A percentile compares a stretch with the other conserved stretches of the same genome.
Evolutionary conservation across 2,888 invertebrate genomes (phyloP).

Genomic region (Oscheius sp.): DNA sequence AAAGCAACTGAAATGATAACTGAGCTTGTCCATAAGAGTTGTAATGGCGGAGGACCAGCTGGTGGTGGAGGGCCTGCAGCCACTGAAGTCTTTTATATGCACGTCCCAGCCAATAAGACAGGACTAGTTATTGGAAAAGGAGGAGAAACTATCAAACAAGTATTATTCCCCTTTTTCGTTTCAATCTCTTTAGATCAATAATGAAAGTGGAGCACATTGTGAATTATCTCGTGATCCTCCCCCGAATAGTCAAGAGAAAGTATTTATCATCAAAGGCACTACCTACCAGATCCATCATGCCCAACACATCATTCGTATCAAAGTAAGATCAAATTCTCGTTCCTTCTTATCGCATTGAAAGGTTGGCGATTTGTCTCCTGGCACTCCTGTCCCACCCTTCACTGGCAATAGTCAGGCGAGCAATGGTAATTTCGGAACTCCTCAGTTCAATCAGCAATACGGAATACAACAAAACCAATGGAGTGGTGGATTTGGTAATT

Average conservation of each 20-base stretch:
- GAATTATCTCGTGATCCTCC: constrained; percentile 89
- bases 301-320: constrained; percentile 93
- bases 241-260: constrained; percentile 82
- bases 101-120: constrained; percentile 90
- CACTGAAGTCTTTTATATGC: constrained; percentile 60
- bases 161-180: no score
- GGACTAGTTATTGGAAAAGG: constrained; percentile 95
- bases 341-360: neutral
- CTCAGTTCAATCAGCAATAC: constrained; percentile 24
- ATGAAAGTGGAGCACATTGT: constrained; percentile 90
- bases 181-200: constrained; percentile 57
- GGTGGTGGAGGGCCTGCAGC: constrained; percentile 37
- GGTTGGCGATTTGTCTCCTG: constrained; percentile 66
- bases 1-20: constrained; percentile 67
- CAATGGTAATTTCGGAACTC: constrained; percentile 2
- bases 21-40: constrained; percentile 61
- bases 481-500: no score
- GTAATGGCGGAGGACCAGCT: constrained; percentile 31
- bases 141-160: constrained; percentile 91
- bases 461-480: constrained; percentile 33
- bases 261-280: constrained; percentile 88
- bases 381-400: constrained; percentile 65
- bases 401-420: constrained; percentile 38
- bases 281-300: constrained; percentile 94
- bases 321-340: no score